A percentile compares a stretch with the other conserved stretches of the same genome.
These are phyloP conservation scores for Subanguina moxae DNA, from an alignment of 1,140 invertebrate genomes.

Conservation along the genomic window DNA sequence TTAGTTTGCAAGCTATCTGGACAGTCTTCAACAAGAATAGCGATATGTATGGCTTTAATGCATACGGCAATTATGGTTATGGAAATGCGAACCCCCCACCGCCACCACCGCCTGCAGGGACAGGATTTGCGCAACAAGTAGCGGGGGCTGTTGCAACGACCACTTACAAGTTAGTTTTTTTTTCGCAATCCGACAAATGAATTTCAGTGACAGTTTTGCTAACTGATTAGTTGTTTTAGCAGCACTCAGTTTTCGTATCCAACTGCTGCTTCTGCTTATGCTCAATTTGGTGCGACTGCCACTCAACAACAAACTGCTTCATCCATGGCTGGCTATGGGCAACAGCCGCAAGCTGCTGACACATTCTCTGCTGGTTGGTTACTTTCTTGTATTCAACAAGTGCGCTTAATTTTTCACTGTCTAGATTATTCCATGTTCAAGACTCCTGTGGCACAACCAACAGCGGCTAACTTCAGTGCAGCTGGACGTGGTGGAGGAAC, in stretches of 20 bases:
- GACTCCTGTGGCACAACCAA: background rate
- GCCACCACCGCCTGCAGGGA: background rate
- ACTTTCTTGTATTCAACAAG: background rate
- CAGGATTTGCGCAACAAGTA: background rate
- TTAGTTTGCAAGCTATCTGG: no score
- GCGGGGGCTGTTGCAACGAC: background rate
- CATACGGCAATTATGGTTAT: background rate
- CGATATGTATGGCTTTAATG: constrained; percentile 5
- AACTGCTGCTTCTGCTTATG: constrained; percentile 25
- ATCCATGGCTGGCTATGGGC: constrained; percentile 8
- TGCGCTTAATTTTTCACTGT: background rate
- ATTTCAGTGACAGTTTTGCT: background rate
- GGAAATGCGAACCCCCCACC: background rate
- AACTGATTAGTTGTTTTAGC: background rate
- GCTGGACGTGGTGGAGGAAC: background rate
- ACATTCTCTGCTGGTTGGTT: constrained; percentile 14
- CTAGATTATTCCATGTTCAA: constrained; percentile 13
- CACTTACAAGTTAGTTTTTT: background rate
- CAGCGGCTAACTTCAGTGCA: background rate
- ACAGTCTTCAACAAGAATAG: background rate
- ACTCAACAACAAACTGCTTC: constrained; percentile 13
- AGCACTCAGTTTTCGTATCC: constrained; percentile 26
- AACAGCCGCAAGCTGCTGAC: constrained; percentile 1
- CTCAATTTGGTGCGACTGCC: constrained; percentile 28
- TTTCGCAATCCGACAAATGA: background rate